Percentiles rank a stretch among this genome's conserved stretches.
These are phyloP conservation scores for Synergus umbraculus DNA, from an alignment of 2,888 invertebrate species.

Conservation along the genomic window DNA sequence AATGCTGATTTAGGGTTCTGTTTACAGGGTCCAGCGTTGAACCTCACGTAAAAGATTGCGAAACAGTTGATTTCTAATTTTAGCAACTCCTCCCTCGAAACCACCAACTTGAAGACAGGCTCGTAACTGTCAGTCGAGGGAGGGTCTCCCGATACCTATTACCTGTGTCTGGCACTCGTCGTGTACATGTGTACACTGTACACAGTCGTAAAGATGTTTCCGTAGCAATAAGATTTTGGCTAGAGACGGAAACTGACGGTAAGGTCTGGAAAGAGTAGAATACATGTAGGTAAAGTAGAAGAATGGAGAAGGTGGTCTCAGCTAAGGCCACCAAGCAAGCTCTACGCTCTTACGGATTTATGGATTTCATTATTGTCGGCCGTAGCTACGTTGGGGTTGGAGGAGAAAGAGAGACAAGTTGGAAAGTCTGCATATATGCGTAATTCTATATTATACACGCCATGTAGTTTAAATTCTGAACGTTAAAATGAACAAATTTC, in stretches of 20 bases:
- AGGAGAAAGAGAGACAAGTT: slow-evolving; percentile 48
- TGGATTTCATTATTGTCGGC: slow-evolving; percentile 84
- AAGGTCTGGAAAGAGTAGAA: slow-evolving; percentile 48
- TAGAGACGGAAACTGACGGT: slow-evolving; percentile 50
- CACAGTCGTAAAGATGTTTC: slow-evolving; percentile 63
- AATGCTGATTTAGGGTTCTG: not conserved
- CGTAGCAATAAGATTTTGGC: slow-evolving; percentile 62
- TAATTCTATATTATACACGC: not conserved
- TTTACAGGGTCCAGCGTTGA: not conserved
- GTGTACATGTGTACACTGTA: slow-evolving; percentile 43
- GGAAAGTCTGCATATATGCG: slow-evolving; percentile 47
- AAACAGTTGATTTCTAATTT: slow-evolving; percentile 12
- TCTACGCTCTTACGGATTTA: slow-evolving; percentile 82
- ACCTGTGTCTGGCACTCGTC: slow-evolving; percentile 30
- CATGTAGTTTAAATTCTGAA: no score
- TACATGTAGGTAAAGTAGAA: slow-evolving; percentile 40
- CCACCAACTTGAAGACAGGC: not conserved
- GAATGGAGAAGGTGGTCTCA: slow-evolving; percentile 56
- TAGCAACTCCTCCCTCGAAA: not conserved
- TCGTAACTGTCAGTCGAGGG: slow-evolving; percentile 13
- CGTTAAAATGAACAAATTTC: no score
- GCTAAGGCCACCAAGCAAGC: slow-evolving; percentile 69
- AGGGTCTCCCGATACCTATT: slow-evolving; percentile 26
- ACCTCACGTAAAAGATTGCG: slow-evolving; percentile 4
- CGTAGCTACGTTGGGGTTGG: slow-evolving; percentile 78